phyloP scores from a whole-genome alignment of 2,888 invertebrate genomes.

The Sphinx pinastri region DNA sequence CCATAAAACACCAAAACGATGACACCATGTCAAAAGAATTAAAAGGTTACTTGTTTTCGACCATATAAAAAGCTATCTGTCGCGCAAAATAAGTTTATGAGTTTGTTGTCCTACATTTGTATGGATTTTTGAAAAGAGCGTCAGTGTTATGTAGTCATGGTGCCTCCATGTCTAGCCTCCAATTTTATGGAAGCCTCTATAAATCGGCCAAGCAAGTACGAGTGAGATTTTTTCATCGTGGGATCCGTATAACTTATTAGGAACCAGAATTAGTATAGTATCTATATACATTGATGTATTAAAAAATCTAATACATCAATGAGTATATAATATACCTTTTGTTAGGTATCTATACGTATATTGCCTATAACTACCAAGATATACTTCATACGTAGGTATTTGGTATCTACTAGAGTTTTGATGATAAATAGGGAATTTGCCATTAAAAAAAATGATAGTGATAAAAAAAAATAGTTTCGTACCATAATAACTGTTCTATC shows the following conservation, averaged over 20 bases:
- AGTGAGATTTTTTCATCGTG: neutral
- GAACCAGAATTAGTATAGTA: neutral
- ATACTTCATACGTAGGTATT: too few species aligned
- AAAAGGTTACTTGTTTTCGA: slow-evolving; percentile 9
- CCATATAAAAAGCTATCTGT: slow-evolving; percentile 34
- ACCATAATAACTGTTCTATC: too few species aligned
- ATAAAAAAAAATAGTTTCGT: too few species aligned
- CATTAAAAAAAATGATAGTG: too few species aligned
- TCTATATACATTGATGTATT: too few species aligned
- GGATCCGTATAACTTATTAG: neutral
- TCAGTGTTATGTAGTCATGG: slow-evolving; percentile 55
- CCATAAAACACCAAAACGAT: neutral
- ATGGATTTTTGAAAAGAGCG: slow-evolving; percentile 42
- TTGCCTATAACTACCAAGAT: too few species aligned
- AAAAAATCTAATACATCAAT: too few species aligned
- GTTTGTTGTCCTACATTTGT: slow-evolving; percentile 58
- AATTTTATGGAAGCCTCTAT: slow-evolving; percentile 44
- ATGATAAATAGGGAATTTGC: too few species aligned
- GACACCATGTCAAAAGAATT: neutral
- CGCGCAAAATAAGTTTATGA: slow-evolving; percentile 46
- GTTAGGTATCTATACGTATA: too few species aligned
- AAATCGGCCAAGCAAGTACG: slow-evolving; percentile 17
- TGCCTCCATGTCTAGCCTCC: slow-evolving; percentile 63
- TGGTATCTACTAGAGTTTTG: too few species aligned
- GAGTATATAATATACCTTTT: too few species aligned